Percentiles rank a stretch among this genome's conserved stretches.
phyloP scores from a whole-genome alignment of 2,113 vertebrate genomes.

The Anhinga anhinga region DNA sequence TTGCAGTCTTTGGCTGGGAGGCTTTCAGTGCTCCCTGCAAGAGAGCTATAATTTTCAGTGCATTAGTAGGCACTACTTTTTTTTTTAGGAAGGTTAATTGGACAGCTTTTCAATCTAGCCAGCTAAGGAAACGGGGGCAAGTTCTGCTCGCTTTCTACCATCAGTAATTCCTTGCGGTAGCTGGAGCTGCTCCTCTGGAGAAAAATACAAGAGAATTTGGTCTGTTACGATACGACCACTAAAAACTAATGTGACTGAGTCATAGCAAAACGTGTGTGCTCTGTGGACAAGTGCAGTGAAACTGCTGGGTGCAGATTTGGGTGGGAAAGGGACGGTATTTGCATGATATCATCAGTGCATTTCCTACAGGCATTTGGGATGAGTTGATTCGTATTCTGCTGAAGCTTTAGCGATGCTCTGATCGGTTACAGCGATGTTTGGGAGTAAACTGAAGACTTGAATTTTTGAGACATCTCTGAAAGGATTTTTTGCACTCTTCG shows the following conservation, averaged over 20 bases:
- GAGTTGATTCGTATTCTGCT: not conserved
- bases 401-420: not conserved
- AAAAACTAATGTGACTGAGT: not conserved
- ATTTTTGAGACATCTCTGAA: not conserved
- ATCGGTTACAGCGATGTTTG: not conserved
- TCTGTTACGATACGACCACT: not conserved
- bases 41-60: not conserved
- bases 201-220: not conserved
- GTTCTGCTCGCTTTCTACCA: not conserved
- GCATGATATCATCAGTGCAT: rapidly evolving
- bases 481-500: not conserved
- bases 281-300: not conserved
- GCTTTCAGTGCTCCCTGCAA: not conserved
- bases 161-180: not conserved
- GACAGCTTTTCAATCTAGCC: not conserved
- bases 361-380: rapidly evolving
- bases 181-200: not conserved
- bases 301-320: not conserved
- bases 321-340: not conserved
- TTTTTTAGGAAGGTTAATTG: not conserved
- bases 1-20: not conserved
- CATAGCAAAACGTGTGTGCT: not conserved
- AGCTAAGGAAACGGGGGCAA: not conserved
- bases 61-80: not conserved
- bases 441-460: not conserved